A percentile compares a stretch with the other conserved stretches of the same genome.
phyloP scores from a whole-genome alignment of 2,888 invertebrate species.

The Folsomia candida region DNA sequence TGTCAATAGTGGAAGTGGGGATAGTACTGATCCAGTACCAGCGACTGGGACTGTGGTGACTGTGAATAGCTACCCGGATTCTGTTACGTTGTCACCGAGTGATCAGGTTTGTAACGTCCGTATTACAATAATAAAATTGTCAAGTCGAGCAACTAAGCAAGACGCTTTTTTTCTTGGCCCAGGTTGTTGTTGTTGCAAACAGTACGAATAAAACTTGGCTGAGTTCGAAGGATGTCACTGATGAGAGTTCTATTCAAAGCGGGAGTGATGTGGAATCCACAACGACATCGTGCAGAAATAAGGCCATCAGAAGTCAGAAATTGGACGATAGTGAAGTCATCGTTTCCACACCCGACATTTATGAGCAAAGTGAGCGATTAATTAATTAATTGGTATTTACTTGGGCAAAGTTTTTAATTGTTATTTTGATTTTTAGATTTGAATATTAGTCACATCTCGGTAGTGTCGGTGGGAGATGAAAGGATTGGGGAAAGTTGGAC shows the following conservation, averaged over 20 bases:
- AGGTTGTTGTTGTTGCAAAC: slow-evolving; percentile 75
- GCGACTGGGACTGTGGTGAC: slow-evolving; percentile 45
- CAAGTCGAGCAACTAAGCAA: too few relatives aligned
- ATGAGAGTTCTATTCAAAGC: slow-evolving; percentile 24
- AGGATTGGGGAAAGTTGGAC: slow-evolving; percentile 32
- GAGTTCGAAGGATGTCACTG: slow-evolving; percentile 51
- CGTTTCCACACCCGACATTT: slow-evolving; percentile 53
- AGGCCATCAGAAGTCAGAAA: slow-evolving; percentile 61
- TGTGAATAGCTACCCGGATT: slow-evolving; percentile 35
- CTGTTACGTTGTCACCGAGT: slow-evolving; percentile 32
- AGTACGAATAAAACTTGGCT: slow-evolving; percentile 69
- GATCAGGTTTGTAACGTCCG: slow-evolving; percentile 32
- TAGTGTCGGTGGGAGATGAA: slow-evolving; percentile 82
- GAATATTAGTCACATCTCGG: slow-evolving; percentile 87
- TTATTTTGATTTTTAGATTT: slow-evolving; percentile 34
- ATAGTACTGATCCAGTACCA: slow-evolving; percentile 37
- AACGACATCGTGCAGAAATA: slow-evolving; percentile 38
- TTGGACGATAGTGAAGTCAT: slow-evolving; percentile 83
- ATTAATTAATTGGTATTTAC: slow-evolving; percentile 35
- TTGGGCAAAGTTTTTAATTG: slow-evolving; percentile 7
- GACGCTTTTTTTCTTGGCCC: slow-evolving; percentile 9
- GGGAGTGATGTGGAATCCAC: slow-evolving; percentile 26
- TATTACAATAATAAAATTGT: background rate
- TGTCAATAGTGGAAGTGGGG: slow-evolving; percentile 47
- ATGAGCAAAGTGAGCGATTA: slow-evolving; percentile 47